Base-by-base conservation (phyloP, 2,888 invertebrate genomes). In the Diplolepis rosae region DNA sequence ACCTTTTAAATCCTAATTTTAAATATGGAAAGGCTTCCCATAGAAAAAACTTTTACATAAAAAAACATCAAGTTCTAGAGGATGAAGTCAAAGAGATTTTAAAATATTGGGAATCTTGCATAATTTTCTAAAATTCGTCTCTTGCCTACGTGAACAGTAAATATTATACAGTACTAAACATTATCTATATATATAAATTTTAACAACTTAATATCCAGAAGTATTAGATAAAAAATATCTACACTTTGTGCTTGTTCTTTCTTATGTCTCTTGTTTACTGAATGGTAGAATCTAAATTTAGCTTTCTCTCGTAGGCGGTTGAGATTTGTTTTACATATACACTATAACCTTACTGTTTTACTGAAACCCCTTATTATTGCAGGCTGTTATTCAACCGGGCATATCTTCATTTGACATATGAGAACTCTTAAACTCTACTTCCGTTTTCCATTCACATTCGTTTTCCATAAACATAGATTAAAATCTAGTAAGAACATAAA, bases 391-490 rank as follows among this genome's bases (percentile, higher is more conserved):
- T 56, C 32, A 56, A 56, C 35, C 18, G 13, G 22, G 6, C 32
- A 13, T 56, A 35, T 35, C 22, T 35, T 11, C 32, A 35, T 56
- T 56, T 18, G 22, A 9, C 51, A 24, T 51, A 5, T 18, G 6
- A 35, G 35, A 32, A 56, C 35, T 56, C 22, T 35, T 56, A 22
- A 56, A 56, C 22, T 56, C 24, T 5, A 35, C 56, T 56, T 56
- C 56, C 30, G 11, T 35, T 30, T 22, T 4, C 35, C 18, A 45
- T 18, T 45, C 4, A 9, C 18, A 45, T 18, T 45, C 4, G 18
- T 22, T 1, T 24, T 24, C n/a, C 2, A n/a, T n/a, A 9, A 56
- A 35, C 13, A 22, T 35, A 24, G 22, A 56, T 35, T 24, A 6
- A 9, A 32, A 5, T n/a, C 30, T 54, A 18, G 7, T 35, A 35